phyloP scores from a whole-genome alignment of 2,888 invertebrate genomes.

The Dioctria rufipes region DNA sequence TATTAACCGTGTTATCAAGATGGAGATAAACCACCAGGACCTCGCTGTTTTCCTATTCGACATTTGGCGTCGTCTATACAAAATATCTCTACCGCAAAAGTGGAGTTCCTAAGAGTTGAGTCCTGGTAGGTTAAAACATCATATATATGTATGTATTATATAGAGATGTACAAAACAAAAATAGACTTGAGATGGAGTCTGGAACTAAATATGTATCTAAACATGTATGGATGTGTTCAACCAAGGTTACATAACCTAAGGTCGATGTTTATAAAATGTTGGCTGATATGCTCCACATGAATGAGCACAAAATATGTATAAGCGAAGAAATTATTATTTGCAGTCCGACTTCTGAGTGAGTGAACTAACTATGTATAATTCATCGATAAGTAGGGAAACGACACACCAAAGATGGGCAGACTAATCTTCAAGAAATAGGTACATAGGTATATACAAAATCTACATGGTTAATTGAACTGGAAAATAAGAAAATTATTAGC shows the following conservation, averaged over 20 bases:
- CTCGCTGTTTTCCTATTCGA: slow-evolving; percentile 38
- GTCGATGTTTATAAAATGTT: slow-evolving; percentile 51
- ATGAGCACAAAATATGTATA: slow-evolving; percentile 35
- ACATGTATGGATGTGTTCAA: slow-evolving; percentile 24
- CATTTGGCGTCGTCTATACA: slow-evolving; percentile 21
- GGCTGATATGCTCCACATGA: slow-evolving; percentile 47
- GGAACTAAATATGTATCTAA: neutral
- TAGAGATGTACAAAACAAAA: slow-evolving; percentile 8
- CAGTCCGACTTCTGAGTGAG: neutral
- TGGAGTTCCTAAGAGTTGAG: slow-evolving; percentile 1
- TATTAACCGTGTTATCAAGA: slow-evolving; percentile 50
- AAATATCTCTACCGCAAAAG: neutral
- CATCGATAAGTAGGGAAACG: neutral
- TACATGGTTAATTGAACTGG: slow-evolving; percentile 52
- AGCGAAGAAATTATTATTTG: slow-evolving; percentile 9
- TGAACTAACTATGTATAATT: neutral
- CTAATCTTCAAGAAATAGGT: slow-evolving; percentile 35
- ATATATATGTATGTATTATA: neutral
- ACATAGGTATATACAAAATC: neutral
- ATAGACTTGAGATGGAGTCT: neutral
- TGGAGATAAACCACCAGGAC: slow-evolving; percentile 42
- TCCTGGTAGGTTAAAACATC: slow-evolving; percentile 19
- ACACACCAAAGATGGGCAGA: slow-evolving; percentile 15
- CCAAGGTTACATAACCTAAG: slow-evolving; percentile 28
- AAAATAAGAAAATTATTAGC: slow-evolving; percentile 36